Evolutionary conservation across 2,797 vertebrate species (phyloP).

Genomic region (Sebastes taczanowskii): DNA sequence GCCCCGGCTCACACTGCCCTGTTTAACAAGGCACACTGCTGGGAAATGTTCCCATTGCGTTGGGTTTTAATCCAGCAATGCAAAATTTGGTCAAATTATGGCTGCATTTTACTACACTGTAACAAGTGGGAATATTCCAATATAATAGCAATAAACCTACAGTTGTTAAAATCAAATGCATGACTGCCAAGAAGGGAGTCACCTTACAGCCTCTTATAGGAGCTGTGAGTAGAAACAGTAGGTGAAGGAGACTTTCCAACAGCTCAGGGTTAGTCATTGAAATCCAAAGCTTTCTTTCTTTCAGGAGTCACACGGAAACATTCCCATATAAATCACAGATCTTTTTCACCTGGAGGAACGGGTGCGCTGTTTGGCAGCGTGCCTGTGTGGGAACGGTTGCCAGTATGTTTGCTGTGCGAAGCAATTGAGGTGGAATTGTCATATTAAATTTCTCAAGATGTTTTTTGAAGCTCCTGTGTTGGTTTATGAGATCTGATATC

Average conservation of each 20-base stretch:
- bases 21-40: constrained; percentile 42
- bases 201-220: background rate
- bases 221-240: background rate
- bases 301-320: background rate
- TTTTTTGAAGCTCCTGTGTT: constrained; percentile 10
- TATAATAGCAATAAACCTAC: background rate
- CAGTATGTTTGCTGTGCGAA: constrained; percentile 14
- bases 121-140: constrained; percentile 10
- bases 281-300: constrained; percentile 8
- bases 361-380: constrained; percentile 6
- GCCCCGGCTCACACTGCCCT: constrained; percentile 1
- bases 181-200: background rate
- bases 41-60: constrained; percentile 32
- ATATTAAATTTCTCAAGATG: constrained; percentile 11
- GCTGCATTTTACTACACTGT: background rate
- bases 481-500: background rate
- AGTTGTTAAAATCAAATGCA: constrained; percentile 16
- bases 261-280: background rate
- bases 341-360: constrained; percentile 25
- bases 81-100: background rate
- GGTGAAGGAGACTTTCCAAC: background rate
- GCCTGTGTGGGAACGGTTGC: constrained; percentile 31
- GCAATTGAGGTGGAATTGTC: constrained; percentile 11
- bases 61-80: background rate
- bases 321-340: constrained; percentile 45